phyloP scores from a whole-genome alignment of 64 coral and sea anemone species.

The Porites australiensis region DNA sequence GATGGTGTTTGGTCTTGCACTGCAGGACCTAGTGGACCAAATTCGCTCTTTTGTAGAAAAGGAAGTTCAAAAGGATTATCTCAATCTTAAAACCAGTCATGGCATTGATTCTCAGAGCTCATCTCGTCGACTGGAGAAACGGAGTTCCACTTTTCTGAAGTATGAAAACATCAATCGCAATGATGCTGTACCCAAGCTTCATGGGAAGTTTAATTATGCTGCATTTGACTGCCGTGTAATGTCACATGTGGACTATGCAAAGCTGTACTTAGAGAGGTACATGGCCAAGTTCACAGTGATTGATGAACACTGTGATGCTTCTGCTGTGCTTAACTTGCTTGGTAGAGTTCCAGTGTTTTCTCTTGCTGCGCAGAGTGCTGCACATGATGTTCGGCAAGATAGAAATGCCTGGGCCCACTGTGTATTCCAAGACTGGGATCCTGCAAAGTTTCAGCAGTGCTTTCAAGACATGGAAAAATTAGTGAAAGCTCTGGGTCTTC shows the following conservation, averaged over 20 bases:
- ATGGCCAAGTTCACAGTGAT: conserved; percentile 17
- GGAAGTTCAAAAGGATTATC: conserved; percentile 42
- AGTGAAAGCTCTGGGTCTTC: conserved; percentile 3
- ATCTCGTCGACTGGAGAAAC: background rate
- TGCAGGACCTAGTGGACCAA: conserved; percentile 36
- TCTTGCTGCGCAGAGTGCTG: background rate
- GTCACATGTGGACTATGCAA: conserved; percentile 55
- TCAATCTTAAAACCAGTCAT: conserved; percentile 1
- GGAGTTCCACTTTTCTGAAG: conserved; percentile 3
- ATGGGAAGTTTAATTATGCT: background rate
- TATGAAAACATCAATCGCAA: conserved; percentile 60
- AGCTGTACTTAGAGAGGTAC: conserved; percentile 2
- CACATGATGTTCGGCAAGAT: background rate
- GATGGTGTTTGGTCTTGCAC: conserved; percentile 40
- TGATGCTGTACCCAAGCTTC: background rate
- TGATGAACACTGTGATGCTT: conserved; percentile 17
- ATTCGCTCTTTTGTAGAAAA: conserved; percentile 14
- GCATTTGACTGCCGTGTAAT: conserved; percentile 34
- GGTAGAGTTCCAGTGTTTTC: background rate
- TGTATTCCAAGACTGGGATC: conserved; percentile 10
- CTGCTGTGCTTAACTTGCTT: background rate
- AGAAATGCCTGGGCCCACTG: conserved; percentile 49
- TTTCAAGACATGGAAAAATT: conserved; percentile 20
- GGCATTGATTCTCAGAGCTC: conserved; percentile 45
- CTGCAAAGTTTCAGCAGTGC: background rate